phyloP scores from a whole-genome alignment of 2,797 vertebrate genomes.

The Poeciliopsis presidionis region DNA sequence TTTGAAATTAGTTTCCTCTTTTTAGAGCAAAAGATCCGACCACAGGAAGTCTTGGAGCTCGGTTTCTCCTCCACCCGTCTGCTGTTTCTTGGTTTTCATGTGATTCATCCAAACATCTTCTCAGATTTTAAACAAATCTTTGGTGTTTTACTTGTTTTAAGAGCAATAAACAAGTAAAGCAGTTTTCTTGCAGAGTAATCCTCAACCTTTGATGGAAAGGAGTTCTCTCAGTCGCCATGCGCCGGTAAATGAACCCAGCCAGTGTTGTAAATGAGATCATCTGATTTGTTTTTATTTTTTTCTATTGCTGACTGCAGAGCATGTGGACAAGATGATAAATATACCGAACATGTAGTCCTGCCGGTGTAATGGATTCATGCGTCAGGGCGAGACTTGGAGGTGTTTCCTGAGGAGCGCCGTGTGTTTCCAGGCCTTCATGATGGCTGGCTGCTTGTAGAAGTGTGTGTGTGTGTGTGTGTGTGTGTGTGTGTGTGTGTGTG shows the following conservation, averaged over 20 bases:
- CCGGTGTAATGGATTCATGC: conserved; percentile 64
- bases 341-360: conserved; percentile 52
- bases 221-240: background rate
- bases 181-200: background rate
- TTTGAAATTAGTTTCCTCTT: background rate
- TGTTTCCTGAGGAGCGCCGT: conserved; percentile 64
- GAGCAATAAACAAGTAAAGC: background rate
- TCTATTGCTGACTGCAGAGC: conserved; percentile 16
- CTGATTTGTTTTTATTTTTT: background rate
- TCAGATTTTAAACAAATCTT: background rate
- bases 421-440: conserved; percentile 67
- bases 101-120: background rate
- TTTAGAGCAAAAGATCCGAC: background rate
- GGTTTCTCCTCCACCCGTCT: background rate
- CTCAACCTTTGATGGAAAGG: background rate
- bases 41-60: background rate
- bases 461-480: conserved; percentile 31
- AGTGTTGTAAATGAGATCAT: background rate
- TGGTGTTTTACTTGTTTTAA: background rate
- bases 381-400: conserved; percentile 66
- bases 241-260: background rate
- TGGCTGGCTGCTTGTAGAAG: conserved; percentile 30
- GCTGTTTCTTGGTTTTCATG: background rate
- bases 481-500: conserved; percentile 17
- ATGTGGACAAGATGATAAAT: conserved; percentile 66